Percentiles rank a stretch among this genome's conserved stretches.
Conservation (phyloP, 2,888 invertebrate genomes). For the Hirtodrosophila confusa region DNA sequence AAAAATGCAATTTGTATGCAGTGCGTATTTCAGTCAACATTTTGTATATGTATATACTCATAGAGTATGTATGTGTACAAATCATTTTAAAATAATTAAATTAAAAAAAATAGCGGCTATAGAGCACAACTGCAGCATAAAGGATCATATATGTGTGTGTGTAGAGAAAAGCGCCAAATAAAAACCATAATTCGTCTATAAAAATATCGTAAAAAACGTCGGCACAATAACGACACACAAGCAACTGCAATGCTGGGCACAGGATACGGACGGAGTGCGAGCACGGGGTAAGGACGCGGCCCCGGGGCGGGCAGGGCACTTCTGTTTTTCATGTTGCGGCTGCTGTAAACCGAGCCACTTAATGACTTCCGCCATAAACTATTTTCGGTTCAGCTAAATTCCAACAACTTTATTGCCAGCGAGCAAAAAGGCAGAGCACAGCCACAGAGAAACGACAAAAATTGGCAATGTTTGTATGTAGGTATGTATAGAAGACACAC, state of each 20-base stretch:
- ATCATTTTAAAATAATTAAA: slow-evolving; percentile 77
- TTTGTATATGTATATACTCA: slow-evolving; percentile 18
- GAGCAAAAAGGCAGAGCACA: slow-evolving; percentile 47
- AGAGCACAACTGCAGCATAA: slow-evolving; percentile 51
- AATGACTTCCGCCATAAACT: slow-evolving; percentile 80
- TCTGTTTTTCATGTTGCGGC: slow-evolving; percentile 79
- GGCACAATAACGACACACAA: slow-evolving; percentile 45
- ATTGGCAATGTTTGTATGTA: slow-evolving; percentile 54
- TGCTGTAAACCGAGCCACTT: slow-evolving; percentile 79
- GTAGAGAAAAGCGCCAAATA: slow-evolving; percentile 64
- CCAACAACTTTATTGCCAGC: slow-evolving; percentile 77
- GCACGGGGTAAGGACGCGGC: background rate
- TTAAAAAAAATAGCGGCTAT: slow-evolving; percentile 39
- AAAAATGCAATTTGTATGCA: slow-evolving; percentile 66
- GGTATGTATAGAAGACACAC: slow-evolving; percentile 7
- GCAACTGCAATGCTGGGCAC: slow-evolving; percentile 8
- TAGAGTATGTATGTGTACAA: slow-evolving; percentile 39
- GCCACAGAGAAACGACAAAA: slow-evolving; percentile 64
- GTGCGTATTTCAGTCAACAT: slow-evolving; percentile 44
- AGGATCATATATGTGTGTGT: slow-evolving; percentile 42
- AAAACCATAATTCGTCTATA: slow-evolving; percentile 78
- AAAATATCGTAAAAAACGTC: slow-evolving; percentile 73
- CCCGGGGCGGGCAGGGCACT: slow-evolving; percentile 65
- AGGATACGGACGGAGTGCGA: too few species aligned
- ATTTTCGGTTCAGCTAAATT: slow-evolving; percentile 79